Evolutionary conservation across 2,888 invertebrate species (phyloP).

Genomic region (Orchesellides sinensis): DNA sequence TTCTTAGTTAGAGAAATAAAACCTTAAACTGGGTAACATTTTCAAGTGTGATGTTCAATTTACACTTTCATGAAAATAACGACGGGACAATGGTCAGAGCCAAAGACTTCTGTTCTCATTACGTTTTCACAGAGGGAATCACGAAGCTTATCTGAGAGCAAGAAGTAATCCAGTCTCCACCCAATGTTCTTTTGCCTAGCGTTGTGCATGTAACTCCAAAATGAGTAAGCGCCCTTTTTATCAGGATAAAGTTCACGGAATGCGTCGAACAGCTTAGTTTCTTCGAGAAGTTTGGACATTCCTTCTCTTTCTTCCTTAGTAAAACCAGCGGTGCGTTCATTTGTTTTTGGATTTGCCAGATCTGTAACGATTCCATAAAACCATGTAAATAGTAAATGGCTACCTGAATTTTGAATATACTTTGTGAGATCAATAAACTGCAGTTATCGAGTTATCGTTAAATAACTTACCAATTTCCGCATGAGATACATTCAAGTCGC

Average conservation of each 20-base stretch:
- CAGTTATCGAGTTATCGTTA: background rate
- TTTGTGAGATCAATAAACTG: background rate
- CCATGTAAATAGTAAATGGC: slow-evolving; percentile 10
- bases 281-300: slow-evolving; percentile 88
- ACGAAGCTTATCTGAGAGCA: slow-evolving; percentile 88
- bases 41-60: slow-evolving; percentile 4
- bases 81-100: slow-evolving; percentile 98
- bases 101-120: slow-evolving; percentile 88
- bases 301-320: slow-evolving; percentile 95
- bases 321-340: slow-evolving; percentile 96
- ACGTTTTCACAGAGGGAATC: slow-evolving; percentile 89
- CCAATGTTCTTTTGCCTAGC: slow-evolving; percentile 93
- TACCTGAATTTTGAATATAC: background rate
- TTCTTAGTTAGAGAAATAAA: too few species aligned
- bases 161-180: slow-evolving; percentile 97
- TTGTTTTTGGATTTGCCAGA: slow-evolving; percentile 94
- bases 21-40: slow-evolving; percentile 21
- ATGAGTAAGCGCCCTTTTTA: slow-evolving; percentile 89
- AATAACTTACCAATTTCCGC: slow-evolving; percentile 87
- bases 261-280: slow-evolving; percentile 89
- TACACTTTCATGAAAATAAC: slow-evolving; percentile 83
- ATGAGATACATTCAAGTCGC: slow-evolving; percentile 99
- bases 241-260: slow-evolving; percentile 83
- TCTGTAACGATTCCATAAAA: slow-evolving; percentile 84
- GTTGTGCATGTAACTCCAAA: slow-evolving; percentile 96